Base-by-base conservation (phyloP, 2,888 invertebrate species). In the Epirrita christyi region DNA sequence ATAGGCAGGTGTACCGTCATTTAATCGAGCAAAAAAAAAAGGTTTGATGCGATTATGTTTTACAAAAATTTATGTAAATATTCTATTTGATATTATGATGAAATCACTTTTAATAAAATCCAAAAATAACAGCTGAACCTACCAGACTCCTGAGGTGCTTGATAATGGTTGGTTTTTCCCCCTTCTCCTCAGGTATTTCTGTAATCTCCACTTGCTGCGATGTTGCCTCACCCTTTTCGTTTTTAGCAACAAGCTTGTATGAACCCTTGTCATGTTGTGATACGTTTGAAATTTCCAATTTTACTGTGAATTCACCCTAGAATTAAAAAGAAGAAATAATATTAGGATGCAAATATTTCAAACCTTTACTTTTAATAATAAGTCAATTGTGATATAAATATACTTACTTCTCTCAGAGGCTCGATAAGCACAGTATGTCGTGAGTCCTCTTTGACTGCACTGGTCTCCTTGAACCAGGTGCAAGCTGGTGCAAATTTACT, bases 401-500 rank as follows among this genome's bases (percentile, higher is more conserved):
- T 61, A 75, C 91, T 88, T 88, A 96, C 96, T 84, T 96, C 96
- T 88, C 95, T 95, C 41, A 96, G 93, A 89, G 96, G 95, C 81
- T 96, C 95, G 59, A 97, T 94, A 66, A 95, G 94, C 48, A 96
- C 94, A 66, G 94, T 94, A 80, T 96, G 97, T 68, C 96, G 93
- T 34, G 94, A 93, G 83, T 95, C 97, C 78, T 97, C 95, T 71
- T 88, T 94, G 41, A 98, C 96, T 14, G 96, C 95, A 68, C 93
- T 94, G 13, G 94, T 88, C 89, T 98, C 98, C 80, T 98, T 97
- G 88, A 95, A 98, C 98, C 99, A 99, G 38, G 96, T 96, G 80
- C 98, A 97, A 66, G 96, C 95, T 7, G 99, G 99, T 73, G 97
- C 96, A 80, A 98, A 98, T 89, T 97, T 97, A 72, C 98, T 98